Percentiles rank a stretch among this genome's conserved stretches.
Conservation (phyloP, 2,888 invertebrate genomes). For the Platycheirus albimanus region DNA sequence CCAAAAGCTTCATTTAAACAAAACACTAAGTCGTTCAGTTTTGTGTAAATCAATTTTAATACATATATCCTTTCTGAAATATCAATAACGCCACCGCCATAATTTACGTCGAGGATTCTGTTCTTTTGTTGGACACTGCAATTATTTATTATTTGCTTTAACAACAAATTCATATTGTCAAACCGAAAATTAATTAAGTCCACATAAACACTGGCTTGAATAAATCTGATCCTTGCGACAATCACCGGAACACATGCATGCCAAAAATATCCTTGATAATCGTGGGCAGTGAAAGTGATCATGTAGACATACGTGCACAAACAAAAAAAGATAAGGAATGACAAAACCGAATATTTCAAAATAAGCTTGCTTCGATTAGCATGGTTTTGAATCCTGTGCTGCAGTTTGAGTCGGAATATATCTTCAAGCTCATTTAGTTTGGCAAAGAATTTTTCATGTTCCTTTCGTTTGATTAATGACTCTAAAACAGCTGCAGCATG, state of each 20-base stretch:
- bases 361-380: background rate
- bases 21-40: slow-evolving; percentile 31
- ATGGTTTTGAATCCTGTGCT: background rate
- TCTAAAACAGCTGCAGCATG: slow-evolving; percentile 35
- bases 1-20: slow-evolving; percentile 45
- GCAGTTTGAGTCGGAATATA: slow-evolving; percentile 37
- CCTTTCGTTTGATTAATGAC: slow-evolving; percentile 11
- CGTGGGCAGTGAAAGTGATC: background rate
- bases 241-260: slow-evolving; percentile 5
- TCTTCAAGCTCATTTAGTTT: slow-evolving; percentile 40
- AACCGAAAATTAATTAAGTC: slow-evolving; percentile 34
- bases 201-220: slow-evolving; percentile 42
- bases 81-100: too few species aligned
- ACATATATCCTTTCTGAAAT: slow-evolving; percentile 3
- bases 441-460: slow-evolving; percentile 27
- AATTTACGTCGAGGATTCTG: too few species aligned
- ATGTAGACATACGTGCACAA: background rate
- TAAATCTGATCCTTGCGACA: slow-evolving; percentile 18
- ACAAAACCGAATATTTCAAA: slow-evolving; percentile 23
- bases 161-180: slow-evolving; percentile 24
- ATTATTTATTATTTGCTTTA: slow-evolving; percentile 17
- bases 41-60: slow-evolving; percentile 22
- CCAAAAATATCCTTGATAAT: slow-evolving; percentile 45
- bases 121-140: background rate
- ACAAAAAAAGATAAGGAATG: background rate